A percentile compares a stretch with the other conserved stretches of the same genome.
These are phyloP conservation scores for Lithodes maja DNA, from an alignment of 2,888 invertebrate genomes.

Conservation along the genomic window DNA sequence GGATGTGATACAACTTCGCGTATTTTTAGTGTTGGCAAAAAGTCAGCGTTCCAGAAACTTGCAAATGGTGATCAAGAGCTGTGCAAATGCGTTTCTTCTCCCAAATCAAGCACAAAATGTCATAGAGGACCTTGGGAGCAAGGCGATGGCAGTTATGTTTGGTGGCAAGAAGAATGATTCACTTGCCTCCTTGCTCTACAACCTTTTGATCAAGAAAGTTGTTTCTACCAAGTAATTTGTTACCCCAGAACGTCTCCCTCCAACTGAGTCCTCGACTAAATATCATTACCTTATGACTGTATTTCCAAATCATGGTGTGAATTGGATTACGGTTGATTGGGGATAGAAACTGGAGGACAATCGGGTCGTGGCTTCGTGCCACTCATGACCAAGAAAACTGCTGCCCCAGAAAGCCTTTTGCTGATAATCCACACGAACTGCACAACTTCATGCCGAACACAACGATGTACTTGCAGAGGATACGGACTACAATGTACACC, in stretches of 20 bases:
- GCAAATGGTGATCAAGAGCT: slow-evolving; percentile 19
- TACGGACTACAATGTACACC: slow-evolving; percentile 19
- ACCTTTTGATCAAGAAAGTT: background rate
- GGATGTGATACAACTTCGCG: slow-evolving; percentile 45
- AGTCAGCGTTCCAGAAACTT: slow-evolving; percentile 33
- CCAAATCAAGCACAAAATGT: background rate
- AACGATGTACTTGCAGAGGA: slow-evolving; percentile 7
- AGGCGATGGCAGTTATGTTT: slow-evolving; percentile 28
- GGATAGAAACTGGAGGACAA: slow-evolving; percentile 34
- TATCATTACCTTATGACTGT: background rate
- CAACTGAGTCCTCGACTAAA: slow-evolving; percentile 29
- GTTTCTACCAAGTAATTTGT: too few species aligned
- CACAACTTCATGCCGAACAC: slow-evolving; percentile 23
- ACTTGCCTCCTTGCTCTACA: background rate
- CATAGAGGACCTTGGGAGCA: slow-evolving; percentile 13
- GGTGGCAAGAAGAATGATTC: slow-evolving; percentile 6
- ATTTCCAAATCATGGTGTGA: background rate
- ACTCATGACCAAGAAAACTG: background rate
- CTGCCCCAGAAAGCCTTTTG: slow-evolving; percentile 25
- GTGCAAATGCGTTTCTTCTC: slow-evolving; percentile 13
- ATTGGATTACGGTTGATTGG: slow-evolving; percentile 23
- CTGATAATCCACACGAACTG: slow-evolving; percentile 31
- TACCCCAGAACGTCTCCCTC: too few species aligned
- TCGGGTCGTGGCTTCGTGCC: slow-evolving; percentile 32
- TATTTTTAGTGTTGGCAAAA: slow-evolving; percentile 39